These are phyloP conservation scores for Eidolon dupreanum DNA, from an alignment of 2,797 vertebrate genomes.

Conservation along the genomic window DNA sequence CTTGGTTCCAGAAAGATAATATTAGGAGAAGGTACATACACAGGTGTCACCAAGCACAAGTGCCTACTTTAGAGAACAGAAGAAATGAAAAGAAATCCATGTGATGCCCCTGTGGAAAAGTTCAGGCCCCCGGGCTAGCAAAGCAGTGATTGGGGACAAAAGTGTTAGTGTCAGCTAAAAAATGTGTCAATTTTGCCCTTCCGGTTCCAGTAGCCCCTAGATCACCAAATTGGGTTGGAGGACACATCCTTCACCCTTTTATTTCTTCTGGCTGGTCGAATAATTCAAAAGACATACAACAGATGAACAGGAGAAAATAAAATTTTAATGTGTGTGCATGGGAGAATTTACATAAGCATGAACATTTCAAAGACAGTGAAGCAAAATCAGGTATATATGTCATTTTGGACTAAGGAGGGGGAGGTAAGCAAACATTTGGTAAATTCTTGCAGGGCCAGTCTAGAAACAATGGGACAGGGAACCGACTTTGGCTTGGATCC, in stretches of 20 bases:
- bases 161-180: not conserved
- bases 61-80: not conserved
- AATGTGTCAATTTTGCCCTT: not conserved
- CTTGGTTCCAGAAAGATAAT: slow-evolving; percentile 13
- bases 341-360: not conserved
- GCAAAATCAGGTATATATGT: not conserved
- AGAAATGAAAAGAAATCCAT: not conserved
- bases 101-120: not conserved
- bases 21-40: not conserved
- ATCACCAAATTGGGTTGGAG: not conserved
- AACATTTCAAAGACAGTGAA: not conserved
- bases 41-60: not conserved
- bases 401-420: not conserved
- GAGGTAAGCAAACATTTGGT: not conserved
- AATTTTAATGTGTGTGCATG: not conserved
- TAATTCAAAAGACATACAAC: not conserved
- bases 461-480: not conserved
- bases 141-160: not conserved
- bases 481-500: not conserved
- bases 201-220: not conserved
- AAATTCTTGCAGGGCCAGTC: too few relatives aligned
- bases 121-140: not conserved
- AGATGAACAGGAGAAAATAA: not conserved
- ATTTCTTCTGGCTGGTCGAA: not conserved
- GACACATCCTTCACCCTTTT: not conserved